Evolutionary conservation across 2,888 invertebrate genomes (phyloP).

Genomic region (Cosmia pyralina): DNA sequence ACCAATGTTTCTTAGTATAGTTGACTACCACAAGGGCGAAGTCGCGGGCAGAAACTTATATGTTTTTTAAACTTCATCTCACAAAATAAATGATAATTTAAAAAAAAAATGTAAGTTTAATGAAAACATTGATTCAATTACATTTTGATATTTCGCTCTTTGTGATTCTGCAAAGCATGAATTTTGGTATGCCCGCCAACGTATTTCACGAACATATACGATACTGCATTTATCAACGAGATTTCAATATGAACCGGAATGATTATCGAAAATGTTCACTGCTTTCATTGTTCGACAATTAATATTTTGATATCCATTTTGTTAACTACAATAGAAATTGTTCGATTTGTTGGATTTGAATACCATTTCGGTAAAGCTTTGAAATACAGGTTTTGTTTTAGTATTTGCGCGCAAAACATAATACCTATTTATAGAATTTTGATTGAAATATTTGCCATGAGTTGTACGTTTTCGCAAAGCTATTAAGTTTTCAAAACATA

Average conservation of each 20-base stretch:
- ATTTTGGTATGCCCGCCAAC: conserved; percentile 21
- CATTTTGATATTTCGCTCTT: conserved; percentile 19
- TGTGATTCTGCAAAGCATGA: conserved; percentile 24
- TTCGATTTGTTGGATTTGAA: conserved; percentile 6
- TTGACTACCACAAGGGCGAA: neutral
- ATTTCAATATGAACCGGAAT: conserved; percentile 39
- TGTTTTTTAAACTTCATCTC: too few species aligned
- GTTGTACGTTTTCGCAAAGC: neutral
- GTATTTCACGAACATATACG: conserved; percentile 14
- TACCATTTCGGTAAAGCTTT: neutral
- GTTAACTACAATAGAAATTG: neutral
- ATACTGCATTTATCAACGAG: conserved; percentile 29
- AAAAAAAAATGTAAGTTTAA: neutral
- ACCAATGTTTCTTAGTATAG: too few species aligned
- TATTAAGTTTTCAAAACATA: neutral
- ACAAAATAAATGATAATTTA: neutral
- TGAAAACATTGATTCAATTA: conserved; percentile 15
- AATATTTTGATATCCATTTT: conserved; percentile 28
- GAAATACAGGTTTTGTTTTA: neutral
- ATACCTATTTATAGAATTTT: neutral
- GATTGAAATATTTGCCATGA: neutral
- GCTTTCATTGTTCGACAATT: conserved; percentile 24
- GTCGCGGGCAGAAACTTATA: neutral
- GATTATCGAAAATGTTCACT: conserved; percentile 29
- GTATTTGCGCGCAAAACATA: neutral